Conservation (phyloP, 2,888 invertebrate species). For the Epiblema foenella region DNA sequence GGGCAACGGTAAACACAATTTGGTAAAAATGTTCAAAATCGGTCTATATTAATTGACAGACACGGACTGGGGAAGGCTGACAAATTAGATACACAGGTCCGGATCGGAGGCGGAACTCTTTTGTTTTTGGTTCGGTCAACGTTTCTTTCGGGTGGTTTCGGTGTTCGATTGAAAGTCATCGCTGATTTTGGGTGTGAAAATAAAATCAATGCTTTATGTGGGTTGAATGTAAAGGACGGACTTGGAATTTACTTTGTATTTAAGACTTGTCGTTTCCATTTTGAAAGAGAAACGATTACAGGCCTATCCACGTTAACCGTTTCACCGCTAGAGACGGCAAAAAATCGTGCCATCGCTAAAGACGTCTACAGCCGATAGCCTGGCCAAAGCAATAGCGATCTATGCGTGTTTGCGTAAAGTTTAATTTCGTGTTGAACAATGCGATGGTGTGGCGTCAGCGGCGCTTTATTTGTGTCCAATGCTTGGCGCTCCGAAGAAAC, state of each 20-base stretch:
- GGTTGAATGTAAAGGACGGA: too few species aligned
- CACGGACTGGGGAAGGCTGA: constrained; percentile 68
- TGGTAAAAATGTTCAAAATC: constrained; percentile 66
- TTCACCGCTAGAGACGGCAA: too few species aligned
- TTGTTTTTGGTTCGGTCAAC: constrained; percentile 34
- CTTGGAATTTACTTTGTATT: background rate
- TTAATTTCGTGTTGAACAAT: too few species aligned
- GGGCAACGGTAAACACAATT: background rate
- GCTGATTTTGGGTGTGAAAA: constrained; percentile 22
- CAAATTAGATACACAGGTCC: constrained; percentile 80
- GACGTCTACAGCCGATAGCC: too few species aligned
- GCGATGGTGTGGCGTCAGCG: too few species aligned
- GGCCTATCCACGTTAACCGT: too few species aligned
- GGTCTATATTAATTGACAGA: constrained; percentile 75
- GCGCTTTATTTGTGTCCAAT: too few species aligned
- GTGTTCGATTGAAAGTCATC: constrained; percentile 14
- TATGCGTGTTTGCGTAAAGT: too few species aligned
- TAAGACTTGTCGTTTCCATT: background rate
- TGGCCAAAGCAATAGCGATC: too few species aligned
- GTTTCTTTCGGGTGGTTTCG: constrained; percentile 23
- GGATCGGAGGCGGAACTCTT: constrained; percentile 65
- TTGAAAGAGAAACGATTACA: too few species aligned
- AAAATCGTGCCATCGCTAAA: too few species aligned
- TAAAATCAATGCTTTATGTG: constrained; percentile 8
- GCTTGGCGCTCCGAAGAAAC: too few species aligned